Conservation (phyloP, 2,113 vertebrate genomes). For the Gallinago paraguaiae region DNA sequence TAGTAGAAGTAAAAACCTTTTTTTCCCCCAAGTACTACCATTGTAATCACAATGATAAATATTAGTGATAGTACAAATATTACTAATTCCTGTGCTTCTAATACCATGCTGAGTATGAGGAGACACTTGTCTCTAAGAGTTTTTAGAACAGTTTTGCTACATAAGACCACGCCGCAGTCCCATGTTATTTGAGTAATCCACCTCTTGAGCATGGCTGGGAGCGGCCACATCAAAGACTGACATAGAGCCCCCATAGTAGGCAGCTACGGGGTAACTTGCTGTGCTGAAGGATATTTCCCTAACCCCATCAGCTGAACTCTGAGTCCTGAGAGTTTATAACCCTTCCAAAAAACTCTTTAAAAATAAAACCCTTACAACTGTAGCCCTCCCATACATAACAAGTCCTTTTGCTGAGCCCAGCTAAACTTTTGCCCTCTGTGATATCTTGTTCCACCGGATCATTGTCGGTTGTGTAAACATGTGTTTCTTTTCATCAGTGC, state of each 20-base stretch:
- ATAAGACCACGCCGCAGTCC: neutral
- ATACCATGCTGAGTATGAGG: neutral
- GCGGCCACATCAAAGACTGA: neutral
- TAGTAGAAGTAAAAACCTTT: neutral
- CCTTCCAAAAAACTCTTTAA: neutral
- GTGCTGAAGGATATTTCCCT: neutral
- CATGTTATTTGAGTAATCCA: neutral
- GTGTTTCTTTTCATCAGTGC: conserved; percentile 46
- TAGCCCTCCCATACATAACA: neutral
- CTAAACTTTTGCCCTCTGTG: conserved; percentile 39
- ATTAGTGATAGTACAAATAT: neutral
- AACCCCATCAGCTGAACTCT: neutral
- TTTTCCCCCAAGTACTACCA: neutral
- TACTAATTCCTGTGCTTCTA: neutral
- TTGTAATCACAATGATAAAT: neutral
- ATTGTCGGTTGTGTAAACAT: conserved; percentile 30
- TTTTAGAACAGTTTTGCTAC: conserved; percentile 10
- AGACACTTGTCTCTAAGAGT: neutral
- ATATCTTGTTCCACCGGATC: conserved; percentile 47
- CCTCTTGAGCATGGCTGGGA: neutral
- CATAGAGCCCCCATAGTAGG: neutral
- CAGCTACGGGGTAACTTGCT: neutral
- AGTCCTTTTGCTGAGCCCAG: conserved; percentile 7
- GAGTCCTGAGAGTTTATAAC: neutral
- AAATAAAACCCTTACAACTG: neutral